phyloP scores from a whole-genome alignment of 2,113 vertebrate genomes.

The Spea multiplicata region DNA sequence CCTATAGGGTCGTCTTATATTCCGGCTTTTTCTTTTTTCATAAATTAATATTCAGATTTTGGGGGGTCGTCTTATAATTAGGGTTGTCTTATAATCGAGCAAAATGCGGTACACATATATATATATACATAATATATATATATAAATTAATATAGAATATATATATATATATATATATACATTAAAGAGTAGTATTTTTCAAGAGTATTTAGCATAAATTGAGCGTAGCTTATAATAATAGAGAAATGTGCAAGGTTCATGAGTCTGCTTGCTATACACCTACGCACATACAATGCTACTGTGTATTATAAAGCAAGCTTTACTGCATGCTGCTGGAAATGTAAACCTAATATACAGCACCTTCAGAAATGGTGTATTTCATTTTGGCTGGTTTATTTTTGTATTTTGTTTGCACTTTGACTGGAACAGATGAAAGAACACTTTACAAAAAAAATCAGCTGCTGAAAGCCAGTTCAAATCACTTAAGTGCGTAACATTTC shows the following conservation, averaged over 20 bases:
- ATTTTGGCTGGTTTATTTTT: slow-evolving; percentile 30
- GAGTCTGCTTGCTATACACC: slow-evolving; percentile 5
- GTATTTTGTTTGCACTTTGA: slow-evolving; percentile 28
- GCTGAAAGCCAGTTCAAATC: slow-evolving; percentile 46
- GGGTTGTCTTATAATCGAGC: too few relatives aligned
- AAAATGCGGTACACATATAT: too few relatives aligned
- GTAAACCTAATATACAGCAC: slow-evolving; percentile 27
- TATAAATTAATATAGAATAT: too few relatives aligned
- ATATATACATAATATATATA: too few relatives aligned
- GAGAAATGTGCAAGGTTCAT: slow-evolving; percentile 5
- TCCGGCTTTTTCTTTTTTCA: too few relatives aligned
- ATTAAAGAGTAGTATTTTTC: background rate
- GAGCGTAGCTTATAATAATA: slow-evolving; percentile 1
- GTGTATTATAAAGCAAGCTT: slow-evolving; percentile 19
- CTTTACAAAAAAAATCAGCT: background rate
- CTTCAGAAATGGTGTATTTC: slow-evolving; percentile 22
- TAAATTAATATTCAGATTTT: too few relatives aligned
- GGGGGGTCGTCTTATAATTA: too few relatives aligned
- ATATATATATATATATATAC: too few relatives aligned
- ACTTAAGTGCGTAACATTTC: slow-evolving; percentile 36
- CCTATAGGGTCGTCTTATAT: too few relatives aligned
- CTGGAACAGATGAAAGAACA: slow-evolving; percentile 42
- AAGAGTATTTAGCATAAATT: background rate
- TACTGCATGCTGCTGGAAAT: slow-evolving; percentile 31
- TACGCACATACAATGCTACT: slow-evolving; percentile 14